Base-by-base conservation (phyloP, 2,113 vertebrate species). In the Loxodonta africana region DNA sequence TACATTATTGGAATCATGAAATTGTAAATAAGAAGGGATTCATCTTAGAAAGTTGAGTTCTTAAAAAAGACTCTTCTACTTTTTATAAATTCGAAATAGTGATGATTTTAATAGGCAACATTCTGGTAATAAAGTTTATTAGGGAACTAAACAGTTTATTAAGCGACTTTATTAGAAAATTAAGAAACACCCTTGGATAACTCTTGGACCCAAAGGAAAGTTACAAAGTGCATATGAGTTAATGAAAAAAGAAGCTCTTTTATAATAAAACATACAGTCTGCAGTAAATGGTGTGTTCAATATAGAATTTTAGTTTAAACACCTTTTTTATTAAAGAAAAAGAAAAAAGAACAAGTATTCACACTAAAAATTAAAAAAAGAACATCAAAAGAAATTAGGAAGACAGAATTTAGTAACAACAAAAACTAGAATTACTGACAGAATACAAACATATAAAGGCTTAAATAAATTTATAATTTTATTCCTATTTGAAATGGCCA, bases 321-420 rank as follows among this genome's bases (percentile, higher is more conserved):
- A 15, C 0, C 4, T 77, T 92, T 94, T 51, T 88, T 88, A 82
- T 62, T 89, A 82, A 91, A 93, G 8, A 91, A 73, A 63, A 80
- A 53, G 18, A 11, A 30, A 57, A 26, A 46, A 57, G 53, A 87
- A 63, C 48, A 93, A 76, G 9, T 74, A 48, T 1, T 90, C n/a
- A 41, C 63, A 15, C 83, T 76, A 91, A 63, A 21, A 77, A 57
- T 73, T 63, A 78, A n/a, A 65, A 51, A 71, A 91, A 63, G 65
- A 60, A 41, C n/a, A 81, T 46, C 9, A 23, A 71, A 88, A 69
- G 37, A 41, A 53, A n/a, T 5, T 41, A 63, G 20, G 9, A 83
- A 53, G 91, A 65, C 1, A 94, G 3, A 60, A 74, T n/a, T 84
- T 73, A 86, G 30, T 65, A 90, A 65, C 9, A 85, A 30, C 53